Percentiles rank a stretch among this genome's conserved stretches.
Conservation (phyloP, 2,888 invertebrate genomes). For the Spilosoma lubricipeda region DNA sequence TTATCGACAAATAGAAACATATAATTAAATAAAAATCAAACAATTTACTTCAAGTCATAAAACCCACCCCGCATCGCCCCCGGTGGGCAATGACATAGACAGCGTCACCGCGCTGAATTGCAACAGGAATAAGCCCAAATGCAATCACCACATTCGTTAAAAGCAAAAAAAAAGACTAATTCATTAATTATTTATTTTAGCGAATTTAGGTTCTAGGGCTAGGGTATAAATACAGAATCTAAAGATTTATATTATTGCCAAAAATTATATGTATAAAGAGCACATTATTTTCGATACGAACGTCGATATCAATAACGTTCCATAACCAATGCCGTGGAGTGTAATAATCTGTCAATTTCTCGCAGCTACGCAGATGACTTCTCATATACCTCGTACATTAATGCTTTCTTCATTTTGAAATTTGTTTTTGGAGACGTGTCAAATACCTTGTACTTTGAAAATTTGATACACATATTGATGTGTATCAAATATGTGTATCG, state of each 20-base stretch:
- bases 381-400: slow-evolving; percentile 24
- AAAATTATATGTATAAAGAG: not conserved
- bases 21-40: no score
- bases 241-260: not conserved
- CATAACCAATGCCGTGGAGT: slow-evolving; percentile 37
- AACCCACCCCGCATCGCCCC: no score
- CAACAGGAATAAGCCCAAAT: no score
- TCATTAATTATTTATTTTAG: no score
- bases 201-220: not conserved
- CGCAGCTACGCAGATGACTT: slow-evolving; percentile 32
- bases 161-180: no score
- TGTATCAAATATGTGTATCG: no score
- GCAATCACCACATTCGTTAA: no score
- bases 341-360: slow-evolving; percentile 50
- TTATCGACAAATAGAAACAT: no score
- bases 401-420: slow-evolving; percentile 24
- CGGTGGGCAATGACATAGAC: no score
- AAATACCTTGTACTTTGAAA: not conserved
- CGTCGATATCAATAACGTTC: slow-evolving; percentile 42
- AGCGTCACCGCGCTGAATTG: no score
- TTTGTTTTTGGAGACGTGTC: not conserved
- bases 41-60: no score
- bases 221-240: not conserved
- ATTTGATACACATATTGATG: not conserved
- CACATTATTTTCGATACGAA: slow-evolving; percentile 3